These are phyloP conservation scores for Leptopilina syphax DNA, from an alignment of 2,888 invertebrate genomes.

Conservation along the genomic window DNA sequence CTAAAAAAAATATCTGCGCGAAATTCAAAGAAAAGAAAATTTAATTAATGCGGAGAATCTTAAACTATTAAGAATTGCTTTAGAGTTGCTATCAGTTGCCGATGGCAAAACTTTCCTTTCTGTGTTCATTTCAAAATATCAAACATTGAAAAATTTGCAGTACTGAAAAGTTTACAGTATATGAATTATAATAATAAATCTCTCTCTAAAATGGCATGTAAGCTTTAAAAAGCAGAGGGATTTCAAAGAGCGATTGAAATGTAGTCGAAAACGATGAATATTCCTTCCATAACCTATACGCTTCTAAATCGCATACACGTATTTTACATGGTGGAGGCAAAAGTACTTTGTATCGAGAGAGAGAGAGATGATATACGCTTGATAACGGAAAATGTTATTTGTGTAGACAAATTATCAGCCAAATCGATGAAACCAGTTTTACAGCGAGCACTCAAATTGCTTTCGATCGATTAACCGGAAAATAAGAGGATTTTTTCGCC, in stretches of 20 bases:
- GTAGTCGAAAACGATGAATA: slow-evolving; percentile 1
- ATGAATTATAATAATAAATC: slow-evolving; percentile 34
- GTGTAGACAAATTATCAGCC: slow-evolving; percentile 59
- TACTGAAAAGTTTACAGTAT: background rate
- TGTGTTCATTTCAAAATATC: too few species aligned
- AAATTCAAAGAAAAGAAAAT: too few species aligned
- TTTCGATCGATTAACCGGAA: background rate
- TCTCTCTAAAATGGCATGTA: background rate
- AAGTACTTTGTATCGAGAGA: slow-evolving; percentile 33
- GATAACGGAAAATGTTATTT: slow-evolving; percentile 59
- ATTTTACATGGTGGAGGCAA: slow-evolving; percentile 22
- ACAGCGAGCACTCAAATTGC: slow-evolving; percentile 46
- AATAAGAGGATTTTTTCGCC: background rate
- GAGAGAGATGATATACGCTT: slow-evolving; percentile 18
- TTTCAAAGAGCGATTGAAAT: slow-evolving; percentile 37
- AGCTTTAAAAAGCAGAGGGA: slow-evolving; percentile 25
- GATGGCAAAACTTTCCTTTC: too few species aligned
- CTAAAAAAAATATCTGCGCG: too few species aligned
- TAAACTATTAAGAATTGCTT: too few species aligned
- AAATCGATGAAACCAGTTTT: slow-evolving; percentile 61
- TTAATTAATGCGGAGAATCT: too few species aligned
- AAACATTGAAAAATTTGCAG: too few species aligned
- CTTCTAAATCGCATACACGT: background rate
- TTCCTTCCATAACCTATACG: background rate
- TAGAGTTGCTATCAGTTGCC: too few species aligned